A percentile compares a stretch with the other conserved stretches of the same genome.
Evolutionary conservation across 1,140 invertebrate genomes (phyloP).

Genomic region (Eciton burchellii): DNA sequence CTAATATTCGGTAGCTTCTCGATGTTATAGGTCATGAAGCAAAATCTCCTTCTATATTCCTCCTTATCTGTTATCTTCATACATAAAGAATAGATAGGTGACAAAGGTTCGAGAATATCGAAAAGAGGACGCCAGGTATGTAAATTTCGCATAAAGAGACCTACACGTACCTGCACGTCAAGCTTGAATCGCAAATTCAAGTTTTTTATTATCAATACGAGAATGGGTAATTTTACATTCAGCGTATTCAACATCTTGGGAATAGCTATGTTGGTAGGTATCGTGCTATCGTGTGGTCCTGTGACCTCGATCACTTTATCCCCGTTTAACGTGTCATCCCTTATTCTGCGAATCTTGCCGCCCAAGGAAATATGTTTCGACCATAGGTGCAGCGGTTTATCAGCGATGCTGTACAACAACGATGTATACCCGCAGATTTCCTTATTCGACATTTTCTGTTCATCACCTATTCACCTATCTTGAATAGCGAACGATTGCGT

Average conservation of each 20-base stretch:
- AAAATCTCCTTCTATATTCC: constrained; percentile 8
- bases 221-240: constrained; percentile 13
- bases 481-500: neutral
- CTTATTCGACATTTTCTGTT: neutral
- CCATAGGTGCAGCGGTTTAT: constrained; percentile 69
- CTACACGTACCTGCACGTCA: constrained; percentile 11
- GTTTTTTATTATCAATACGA: constrained; percentile 26
- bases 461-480: neutral
- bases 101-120: neutral
- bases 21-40: constrained; percentile 5
- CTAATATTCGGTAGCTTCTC: neutral
- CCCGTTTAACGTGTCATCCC: constrained; percentile 63
- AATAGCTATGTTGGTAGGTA: constrained; percentile 66
- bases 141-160: neutral
- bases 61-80: constrained; percentile 19
- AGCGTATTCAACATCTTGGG: constrained; percentile 56
- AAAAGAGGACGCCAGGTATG: no score
- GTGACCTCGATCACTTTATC: constrained; percentile 73
- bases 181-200: constrained; percentile 14
- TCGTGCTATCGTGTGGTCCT: constrained; percentile 52
- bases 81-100: no score
- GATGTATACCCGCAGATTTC: constrained; percentile 62
- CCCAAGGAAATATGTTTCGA: constrained; percentile 70
- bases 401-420: constrained; percentile 69
- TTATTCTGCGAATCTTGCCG: constrained; percentile 66